A percentile compares a stretch with the other conserved stretches of the same genome.
phyloP scores from a whole-genome alignment of 2,113 vertebrate genomes.

The Hoplias malabaricus region DNA sequence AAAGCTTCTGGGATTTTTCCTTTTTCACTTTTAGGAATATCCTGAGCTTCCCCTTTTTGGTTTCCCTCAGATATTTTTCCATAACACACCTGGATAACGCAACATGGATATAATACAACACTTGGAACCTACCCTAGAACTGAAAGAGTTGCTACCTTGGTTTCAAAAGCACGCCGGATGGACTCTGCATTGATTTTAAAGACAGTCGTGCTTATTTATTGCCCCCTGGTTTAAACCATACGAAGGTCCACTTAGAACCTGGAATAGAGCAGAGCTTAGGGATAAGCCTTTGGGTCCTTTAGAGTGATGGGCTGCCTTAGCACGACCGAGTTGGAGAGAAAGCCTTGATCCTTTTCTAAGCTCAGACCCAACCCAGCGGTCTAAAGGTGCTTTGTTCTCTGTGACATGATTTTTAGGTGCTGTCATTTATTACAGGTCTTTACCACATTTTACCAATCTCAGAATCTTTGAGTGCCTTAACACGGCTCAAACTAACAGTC shows the following conservation, averaged over 20 bases:
- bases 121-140: too few relatives aligned
- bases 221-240: conserved; percentile 2
- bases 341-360: conserved; percentile 36
- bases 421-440: conserved; percentile 26
- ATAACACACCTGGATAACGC: not conserved
- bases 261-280: conserved; percentile 5
- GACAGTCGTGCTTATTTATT: not conserved
- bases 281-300: conserved; percentile 2
- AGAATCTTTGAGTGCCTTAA: conserved; percentile 50
- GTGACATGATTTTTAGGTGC: conserved; percentile 40
- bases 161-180: not conserved
- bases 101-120: not conserved
- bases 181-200: not conserved
- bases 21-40: conserved; percentile 6
- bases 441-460: conserved; percentile 20
- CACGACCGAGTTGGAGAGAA: conserved; percentile 31
- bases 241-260: not conserved
- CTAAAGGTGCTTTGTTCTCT: conserved; percentile 45
- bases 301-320: conserved; percentile 20
- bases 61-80: not conserved
- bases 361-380: conserved; percentile 22
- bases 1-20: not conserved
- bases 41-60: not conserved
- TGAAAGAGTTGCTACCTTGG: not conserved
- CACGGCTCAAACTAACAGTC: conserved; percentile 32